phyloP scores from a whole-genome alignment of 1,140 invertebrate species.

The Mylabris phalerata region DNA sequence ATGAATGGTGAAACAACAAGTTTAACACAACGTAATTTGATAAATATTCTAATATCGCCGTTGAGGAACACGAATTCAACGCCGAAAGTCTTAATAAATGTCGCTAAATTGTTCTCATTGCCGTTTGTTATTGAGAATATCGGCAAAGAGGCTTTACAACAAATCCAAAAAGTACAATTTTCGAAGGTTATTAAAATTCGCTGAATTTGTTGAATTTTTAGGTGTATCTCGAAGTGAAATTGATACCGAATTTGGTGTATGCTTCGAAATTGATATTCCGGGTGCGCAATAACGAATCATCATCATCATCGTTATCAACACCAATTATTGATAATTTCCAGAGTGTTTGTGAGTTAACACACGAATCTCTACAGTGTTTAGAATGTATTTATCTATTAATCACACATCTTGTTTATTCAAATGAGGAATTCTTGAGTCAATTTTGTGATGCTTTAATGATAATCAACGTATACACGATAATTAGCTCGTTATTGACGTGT shows the following conservation, averaged over 20 bases:
- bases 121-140: constrained; percentile 57
- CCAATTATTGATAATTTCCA: constrained; percentile 29
- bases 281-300: constrained; percentile 22
- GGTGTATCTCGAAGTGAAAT: constrained; percentile 64
- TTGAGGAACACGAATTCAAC: constrained; percentile 58
- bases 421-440: constrained; percentile 64
- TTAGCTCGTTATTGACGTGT: constrained; percentile 44
- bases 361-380: constrained; percentile 57
- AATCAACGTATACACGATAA: constrained; percentile 50
- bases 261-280: constrained; percentile 59
- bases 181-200: neutral
- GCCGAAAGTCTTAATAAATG: constrained; percentile 57
- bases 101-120: constrained; percentile 61
- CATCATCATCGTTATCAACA: neutral
- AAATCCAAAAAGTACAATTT: constrained; percentile 49
- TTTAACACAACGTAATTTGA: constrained; percentile 62
- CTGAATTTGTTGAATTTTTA: constrained; percentile 36
- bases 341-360: constrained; percentile 45
- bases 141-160: constrained; percentile 47
- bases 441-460: constrained; percentile 71
- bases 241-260: constrained; percentile 70
- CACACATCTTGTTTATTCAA: constrained; percentile 61
- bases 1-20: constrained; percentile 67
- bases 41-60: constrained; percentile 58
- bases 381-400: constrained; percentile 62